Conservation (phyloP, 2,888 invertebrate species). For the Entomobrya multifasciata region DNA sequence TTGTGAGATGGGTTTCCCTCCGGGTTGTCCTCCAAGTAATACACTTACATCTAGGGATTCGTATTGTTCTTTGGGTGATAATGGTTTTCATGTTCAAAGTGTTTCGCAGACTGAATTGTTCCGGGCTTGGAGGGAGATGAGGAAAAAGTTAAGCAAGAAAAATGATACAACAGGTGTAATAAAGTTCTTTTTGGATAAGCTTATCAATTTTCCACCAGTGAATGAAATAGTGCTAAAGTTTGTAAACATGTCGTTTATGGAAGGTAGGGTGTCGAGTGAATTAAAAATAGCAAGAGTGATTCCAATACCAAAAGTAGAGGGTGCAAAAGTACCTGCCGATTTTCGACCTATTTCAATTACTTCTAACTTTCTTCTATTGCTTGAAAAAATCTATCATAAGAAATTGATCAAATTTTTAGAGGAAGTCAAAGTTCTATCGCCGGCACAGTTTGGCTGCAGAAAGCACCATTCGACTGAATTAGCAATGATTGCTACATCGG, state of each 20-base stretch:
- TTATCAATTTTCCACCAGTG: conserved; percentile 35
- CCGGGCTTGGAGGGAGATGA: conserved; percentile 34
- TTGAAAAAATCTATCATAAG: too few species aligned
- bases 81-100: conserved; percentile 7
- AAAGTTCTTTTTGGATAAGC: conserved; percentile 19
- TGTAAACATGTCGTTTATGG: background rate
- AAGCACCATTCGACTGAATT: conserved; percentile 32
- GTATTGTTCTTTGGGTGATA: background rate
- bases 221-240: background rate
- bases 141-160: background rate
- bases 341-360: conserved; percentile 52
- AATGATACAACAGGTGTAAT: conserved; percentile 15
- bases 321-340: conserved; percentile 18
- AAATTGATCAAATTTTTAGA: too few species aligned
- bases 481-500: conserved; percentile 27
- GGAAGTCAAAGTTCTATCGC: too few species aligned
- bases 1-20: conserved; percentile 27
- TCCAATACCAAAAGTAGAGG: conserved; percentile 50
- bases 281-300: conserved; percentile 50
- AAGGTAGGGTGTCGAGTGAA: background rate
- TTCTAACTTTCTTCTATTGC: conserved; percentile 2
- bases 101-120: conserved; percentile 25
- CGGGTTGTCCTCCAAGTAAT: background rate
- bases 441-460: conserved; percentile 47
- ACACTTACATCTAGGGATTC: background rate